These are phyloP conservation scores for Drosophila phalerata DNA, from an alignment of 2,888 invertebrate genomes.

Conservation along the genomic window DNA sequence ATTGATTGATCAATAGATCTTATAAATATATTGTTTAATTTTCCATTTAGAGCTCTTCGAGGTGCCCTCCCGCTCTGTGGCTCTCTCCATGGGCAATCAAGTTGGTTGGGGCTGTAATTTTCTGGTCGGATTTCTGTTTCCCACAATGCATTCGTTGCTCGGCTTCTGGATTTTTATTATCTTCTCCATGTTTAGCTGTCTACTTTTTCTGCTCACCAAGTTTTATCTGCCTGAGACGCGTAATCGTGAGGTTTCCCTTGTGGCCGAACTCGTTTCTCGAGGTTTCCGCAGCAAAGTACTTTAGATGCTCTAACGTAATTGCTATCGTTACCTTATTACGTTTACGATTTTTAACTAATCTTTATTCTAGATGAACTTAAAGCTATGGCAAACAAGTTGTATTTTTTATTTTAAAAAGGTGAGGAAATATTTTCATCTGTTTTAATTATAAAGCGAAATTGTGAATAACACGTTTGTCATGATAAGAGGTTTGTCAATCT, in stretches of 20 bases:
- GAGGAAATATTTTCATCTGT: too few relatives aligned
- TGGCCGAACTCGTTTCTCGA: conserved; percentile 45
- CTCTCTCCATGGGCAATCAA: conserved; percentile 56
- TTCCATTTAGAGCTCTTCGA: conserved; percentile 53
- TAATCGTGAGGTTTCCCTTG: conserved; percentile 32
- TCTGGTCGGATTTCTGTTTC: conserved; percentile 61
- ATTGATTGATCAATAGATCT: background rate
- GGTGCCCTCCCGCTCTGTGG: conserved; percentile 59
- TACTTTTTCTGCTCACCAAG: conserved; percentile 50
- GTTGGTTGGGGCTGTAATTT: conserved; percentile 59
- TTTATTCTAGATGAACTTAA: background rate
- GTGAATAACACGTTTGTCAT: too few relatives aligned
- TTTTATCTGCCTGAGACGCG: conserved; percentile 59
- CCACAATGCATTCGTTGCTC: conserved; percentile 34
- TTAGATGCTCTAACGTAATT: background rate
- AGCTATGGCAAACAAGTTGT: too few relatives aligned
- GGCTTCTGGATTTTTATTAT: conserved; percentile 53
- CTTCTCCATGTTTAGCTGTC: conserved; percentile 44
- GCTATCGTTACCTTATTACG: background rate
- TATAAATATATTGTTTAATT: conserved; percentile 45
- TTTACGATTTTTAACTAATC: background rate
- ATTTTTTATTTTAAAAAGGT: too few relatives aligned
- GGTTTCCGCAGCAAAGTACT: conserved; percentile 56
- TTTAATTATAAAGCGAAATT: too few relatives aligned
- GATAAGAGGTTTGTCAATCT: too few relatives aligned